Evolutionary conservation across 2,888 invertebrate genomes (phyloP), one percentile per base, ranked within the genome.

Genomic region (Tholera decimalis): DNA sequence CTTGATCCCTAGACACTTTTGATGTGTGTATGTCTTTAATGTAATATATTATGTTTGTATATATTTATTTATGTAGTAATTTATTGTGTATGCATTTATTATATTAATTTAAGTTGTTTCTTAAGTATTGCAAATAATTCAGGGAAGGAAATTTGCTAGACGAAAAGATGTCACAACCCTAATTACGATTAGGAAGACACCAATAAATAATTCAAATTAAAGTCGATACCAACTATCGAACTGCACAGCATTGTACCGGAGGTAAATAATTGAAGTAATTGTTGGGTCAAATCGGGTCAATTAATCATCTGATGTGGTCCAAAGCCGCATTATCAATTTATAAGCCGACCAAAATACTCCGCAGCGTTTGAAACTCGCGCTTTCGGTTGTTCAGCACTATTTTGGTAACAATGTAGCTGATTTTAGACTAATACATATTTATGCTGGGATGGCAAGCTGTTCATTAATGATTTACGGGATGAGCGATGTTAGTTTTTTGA

Each of bases 251-350:
- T 46, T 39, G 51, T 55, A 89, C 94, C 92, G 92, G 93, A 93
- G 93, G 91, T 92, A 91, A 93, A 93, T 95, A 93, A 95, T 95
- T 95, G 92, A 92, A 91, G 93, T 91, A 94, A 94, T 94, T 94
- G 93, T 86, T 88, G 85, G 93, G 93, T 93, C 92, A 89, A 89
- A 90, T 89, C 86, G 88, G 94, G 93, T 94, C 94, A 95, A 95
- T 94, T 94, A 93, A 94, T 94, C 91, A 93, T 93, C 86, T 89
- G 90, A 88, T 86, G 89, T 87, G 87, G 88, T 86, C 87, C 83
- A 83, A 83, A 85, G 89, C 85, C 85, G 84, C 88, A 89, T 92
- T 91, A 92, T 85, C 86, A 89, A 93, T 93, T 92, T 89, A 92
- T 89, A 85, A 83, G 81, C 83, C 82, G 77, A 83, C 89, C 89